Conservation (phyloP, 2,797 vertebrate species). For the Neostethus bicornis region DNA sequence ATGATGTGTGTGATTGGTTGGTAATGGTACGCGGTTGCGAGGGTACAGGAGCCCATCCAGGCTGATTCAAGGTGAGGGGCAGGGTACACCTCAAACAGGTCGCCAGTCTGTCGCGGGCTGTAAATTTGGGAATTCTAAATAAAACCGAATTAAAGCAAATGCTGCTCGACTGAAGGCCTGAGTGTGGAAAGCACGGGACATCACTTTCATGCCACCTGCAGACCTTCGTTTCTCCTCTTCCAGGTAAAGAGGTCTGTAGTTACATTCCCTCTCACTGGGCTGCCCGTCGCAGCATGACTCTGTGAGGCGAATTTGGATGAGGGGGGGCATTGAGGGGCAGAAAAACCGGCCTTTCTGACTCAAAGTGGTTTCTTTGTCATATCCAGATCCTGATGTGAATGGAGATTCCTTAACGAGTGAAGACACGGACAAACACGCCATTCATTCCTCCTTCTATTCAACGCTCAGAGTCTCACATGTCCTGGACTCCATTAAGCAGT, state of each 20-base stretch:
- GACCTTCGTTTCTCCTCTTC: too few relatives aligned
- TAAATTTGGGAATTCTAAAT: too few relatives aligned
- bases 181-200: too few relatives aligned
- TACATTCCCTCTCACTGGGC: constrained; percentile 69
- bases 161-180: too few relatives aligned
- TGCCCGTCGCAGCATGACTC: constrained; percentile 67
- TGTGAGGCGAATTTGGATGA: constrained; percentile 86
- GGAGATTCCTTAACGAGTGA: constrained; percentile 74
- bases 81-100: too few relatives aligned
- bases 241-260: constrained; percentile 57
- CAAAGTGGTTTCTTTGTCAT: constrained; percentile 79
- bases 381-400: constrained; percentile 67
- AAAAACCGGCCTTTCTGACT: constrained; percentile 73
- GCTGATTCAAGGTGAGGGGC: too few relatives aligned
- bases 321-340: constrained; percentile 76
- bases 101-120: too few relatives aligned
- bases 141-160: too few relatives aligned
- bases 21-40: too few relatives aligned
- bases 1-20: too few relatives aligned
- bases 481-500: constrained; percentile 58
- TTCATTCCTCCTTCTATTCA: constrained; percentile 67
- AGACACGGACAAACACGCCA: constrained; percentile 75
- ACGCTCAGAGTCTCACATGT: constrained; percentile 59
- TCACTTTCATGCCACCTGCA: too few relatives aligned
- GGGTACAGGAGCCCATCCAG: too few relatives aligned